Evolutionary conservation across 2,888 invertebrate genomes (phyloP).

Genomic region (Hypercompe scribonia): DNA sequence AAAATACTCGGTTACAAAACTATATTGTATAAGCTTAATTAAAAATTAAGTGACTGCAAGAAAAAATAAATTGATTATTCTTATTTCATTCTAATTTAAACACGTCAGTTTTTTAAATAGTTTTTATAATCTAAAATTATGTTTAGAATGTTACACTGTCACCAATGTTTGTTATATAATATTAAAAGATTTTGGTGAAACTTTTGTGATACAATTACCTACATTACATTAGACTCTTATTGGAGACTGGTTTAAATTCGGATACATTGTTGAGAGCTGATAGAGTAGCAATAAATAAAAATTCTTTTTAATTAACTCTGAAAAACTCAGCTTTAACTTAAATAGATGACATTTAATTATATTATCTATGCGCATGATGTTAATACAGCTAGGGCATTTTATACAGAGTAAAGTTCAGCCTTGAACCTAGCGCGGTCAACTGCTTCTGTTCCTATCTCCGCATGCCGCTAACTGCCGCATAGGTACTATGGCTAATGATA

Average conservation of each 20-base stretch:
- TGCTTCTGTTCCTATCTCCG: constrained; percentile 13
- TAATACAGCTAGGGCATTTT: constrained; percentile 30
- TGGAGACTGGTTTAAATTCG: neutral
- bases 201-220: neutral
- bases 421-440: constrained; percentile 49
- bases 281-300: neutral
- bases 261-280: neutral
- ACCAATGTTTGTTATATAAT: neutral
- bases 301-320: neutral
- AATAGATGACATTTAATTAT: neutral
- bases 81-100: neutral
- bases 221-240: neutral
- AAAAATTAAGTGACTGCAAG: neutral
- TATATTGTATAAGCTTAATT: neutral
- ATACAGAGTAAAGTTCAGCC: constrained; percentile 34
- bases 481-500: neutral
- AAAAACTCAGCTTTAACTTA: neutral
- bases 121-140: neutral
- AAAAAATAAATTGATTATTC: neutral
- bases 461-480: constrained; percentile 14
- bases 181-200: neutral
- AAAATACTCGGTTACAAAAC: constrained; percentile 4
- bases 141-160: neutral
- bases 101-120: neutral
- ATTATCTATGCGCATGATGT: constrained; percentile 7